Evolutionary conservation across 2,888 invertebrate genomes (phyloP).

Genomic region (Rambutsinella grinnellia): DNA sequence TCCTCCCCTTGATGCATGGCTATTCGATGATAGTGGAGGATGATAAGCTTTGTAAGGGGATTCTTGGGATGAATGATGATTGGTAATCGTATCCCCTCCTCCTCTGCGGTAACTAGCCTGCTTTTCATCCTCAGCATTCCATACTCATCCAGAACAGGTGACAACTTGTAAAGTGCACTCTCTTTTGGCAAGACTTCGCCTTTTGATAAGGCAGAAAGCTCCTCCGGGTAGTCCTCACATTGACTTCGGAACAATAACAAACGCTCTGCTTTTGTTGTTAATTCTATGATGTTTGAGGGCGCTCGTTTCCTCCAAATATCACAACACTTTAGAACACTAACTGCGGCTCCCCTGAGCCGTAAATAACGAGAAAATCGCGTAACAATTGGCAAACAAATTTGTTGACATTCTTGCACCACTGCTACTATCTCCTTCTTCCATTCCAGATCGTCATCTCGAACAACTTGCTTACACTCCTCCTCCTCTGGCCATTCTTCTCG

Average conservation of each 20-base stretch:
- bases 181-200: background rate
- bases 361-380: background rate
- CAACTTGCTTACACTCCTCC: background rate
- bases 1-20: constrained; percentile 7
- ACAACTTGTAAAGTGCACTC: background rate
- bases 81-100: background rate
- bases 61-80: background rate
- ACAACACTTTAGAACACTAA: background rate
- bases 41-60: background rate
- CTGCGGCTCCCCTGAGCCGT: constrained; percentile 5
- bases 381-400: constrained; percentile 4
- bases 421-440: background rate
- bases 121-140: constrained; percentile 21
- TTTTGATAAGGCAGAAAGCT: background rate
- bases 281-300: background rate
- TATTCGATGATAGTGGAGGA: background rate
- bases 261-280: background rate
- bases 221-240: background rate
- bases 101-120: background rate
- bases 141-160: constrained; percentile 12
- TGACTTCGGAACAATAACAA: background rate
- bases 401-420: background rate
- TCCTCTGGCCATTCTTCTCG: constrained; percentile 36
- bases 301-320: background rate
- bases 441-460: constrained; percentile 2